Percentiles rank a stretch among this genome's conserved stretches.
Evolutionary conservation across 2,113 vertebrate genomes (phyloP).

Genomic region (Furnarius figulus): DNA sequence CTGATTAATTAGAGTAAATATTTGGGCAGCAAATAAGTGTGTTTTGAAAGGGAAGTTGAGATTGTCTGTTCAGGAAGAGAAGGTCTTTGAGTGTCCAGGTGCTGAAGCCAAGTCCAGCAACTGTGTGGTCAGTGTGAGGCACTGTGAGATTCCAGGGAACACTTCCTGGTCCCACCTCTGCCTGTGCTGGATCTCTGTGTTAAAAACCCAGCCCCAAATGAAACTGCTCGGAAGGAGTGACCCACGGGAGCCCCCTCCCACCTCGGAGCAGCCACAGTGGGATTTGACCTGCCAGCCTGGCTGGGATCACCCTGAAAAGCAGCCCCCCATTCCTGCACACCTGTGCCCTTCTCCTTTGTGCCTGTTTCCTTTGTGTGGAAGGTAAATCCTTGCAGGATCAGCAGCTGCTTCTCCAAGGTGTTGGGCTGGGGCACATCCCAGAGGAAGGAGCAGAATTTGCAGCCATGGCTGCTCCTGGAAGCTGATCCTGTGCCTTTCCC

Average conservation of each 20-base stretch:
- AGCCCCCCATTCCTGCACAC: fast-evolving
- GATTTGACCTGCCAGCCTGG: neutral
- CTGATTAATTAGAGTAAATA: no score
- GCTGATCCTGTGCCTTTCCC: neutral
- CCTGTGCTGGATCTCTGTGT: neutral
- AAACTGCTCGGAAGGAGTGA: neutral
- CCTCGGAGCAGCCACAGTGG: neutral
- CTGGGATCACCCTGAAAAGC: neutral
- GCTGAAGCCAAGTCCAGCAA: neutral
- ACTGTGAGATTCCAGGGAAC: neutral
- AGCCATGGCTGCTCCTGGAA: fast-evolving
- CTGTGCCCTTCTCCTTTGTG: neutral
- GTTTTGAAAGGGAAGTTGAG: neutral
- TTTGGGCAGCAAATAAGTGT: no score
- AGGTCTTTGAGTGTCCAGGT: neutral
- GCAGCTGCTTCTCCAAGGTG: neutral
- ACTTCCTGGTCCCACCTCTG: neutral
- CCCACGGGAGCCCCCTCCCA: neutral
- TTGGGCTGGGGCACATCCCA: fast-evolving
- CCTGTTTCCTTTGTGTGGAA: fast-evolving
- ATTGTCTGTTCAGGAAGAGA: neutral
- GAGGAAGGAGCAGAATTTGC: neutral
- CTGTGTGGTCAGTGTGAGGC: neutral
- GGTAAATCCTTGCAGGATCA: neutral
- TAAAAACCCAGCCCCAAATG: neutral